These are phyloP conservation scores for Leuciscus waleckii DNA, from an alignment of 2,797 vertebrate species.

Conservation along the genomic window DNA sequence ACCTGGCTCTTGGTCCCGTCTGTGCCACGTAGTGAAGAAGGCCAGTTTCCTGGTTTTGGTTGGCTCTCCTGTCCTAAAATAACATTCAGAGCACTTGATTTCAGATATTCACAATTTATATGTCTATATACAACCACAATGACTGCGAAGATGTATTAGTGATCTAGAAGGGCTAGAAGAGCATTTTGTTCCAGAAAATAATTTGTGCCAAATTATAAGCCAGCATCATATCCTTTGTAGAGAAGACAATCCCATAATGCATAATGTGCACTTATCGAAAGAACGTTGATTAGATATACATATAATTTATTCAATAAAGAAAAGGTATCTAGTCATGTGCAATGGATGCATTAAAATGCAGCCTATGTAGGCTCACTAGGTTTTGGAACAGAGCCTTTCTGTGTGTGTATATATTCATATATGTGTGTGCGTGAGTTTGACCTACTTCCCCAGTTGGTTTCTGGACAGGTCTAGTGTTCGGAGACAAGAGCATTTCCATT, in stretches of 20 bases:
- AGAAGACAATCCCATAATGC: not conserved
- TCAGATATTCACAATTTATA: not conserved
- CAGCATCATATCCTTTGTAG: not conserved
- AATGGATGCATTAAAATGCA: not conserved
- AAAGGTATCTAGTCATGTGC: not conserved
- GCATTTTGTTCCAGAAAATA: not conserved
- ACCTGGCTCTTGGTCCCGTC: conserved; percentile 88
- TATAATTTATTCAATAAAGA: not conserved
- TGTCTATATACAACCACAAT: not conserved
- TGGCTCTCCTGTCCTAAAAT: conserved; percentile 83
- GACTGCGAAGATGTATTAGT: conserved; percentile 16
- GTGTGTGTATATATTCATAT: not conserved
- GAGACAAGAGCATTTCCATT: conserved; percentile 90
- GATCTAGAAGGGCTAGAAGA: not conserved
- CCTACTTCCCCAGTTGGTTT: conserved; percentile 95
- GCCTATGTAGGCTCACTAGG: not conserved
- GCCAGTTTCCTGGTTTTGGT: conserved; percentile 84
- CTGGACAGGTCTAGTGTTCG: conserved; percentile 91
- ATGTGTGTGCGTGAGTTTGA: conserved; percentile 50
- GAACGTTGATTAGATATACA: not conserved
- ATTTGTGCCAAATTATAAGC: not conserved
- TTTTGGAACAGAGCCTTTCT: conserved; percentile 1
- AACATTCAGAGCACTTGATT: not conserved
- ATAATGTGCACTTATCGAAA: not conserved
- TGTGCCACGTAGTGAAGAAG: conserved; percentile 88